A percentile compares a stretch with the other conserved stretches of the same genome.
These are phyloP conservation scores for Raphicerus campestris DNA, from an alignment of 2,113 vertebrate genomes.

Conservation along the genomic window DNA sequence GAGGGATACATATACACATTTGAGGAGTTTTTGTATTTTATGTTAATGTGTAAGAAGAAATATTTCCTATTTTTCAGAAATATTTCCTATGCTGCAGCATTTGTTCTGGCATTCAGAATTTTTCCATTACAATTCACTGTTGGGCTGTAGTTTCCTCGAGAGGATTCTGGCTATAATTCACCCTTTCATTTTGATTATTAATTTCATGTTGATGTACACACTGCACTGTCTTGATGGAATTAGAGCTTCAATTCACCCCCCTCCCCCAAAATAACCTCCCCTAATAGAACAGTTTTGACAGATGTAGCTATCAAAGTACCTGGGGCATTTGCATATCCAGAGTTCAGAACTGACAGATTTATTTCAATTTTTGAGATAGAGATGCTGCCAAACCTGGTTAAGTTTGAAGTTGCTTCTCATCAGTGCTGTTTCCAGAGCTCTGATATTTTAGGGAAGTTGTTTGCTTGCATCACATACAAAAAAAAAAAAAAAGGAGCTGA, in stretches of 20 bases:
- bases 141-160: neutral
- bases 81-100: rapidly evolving
- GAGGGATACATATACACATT: neutral
- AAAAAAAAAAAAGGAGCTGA: neutral
- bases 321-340: constrained; percentile 29
- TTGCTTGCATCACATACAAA: neutral
- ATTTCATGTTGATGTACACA: constrained; percentile 1
- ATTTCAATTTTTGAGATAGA: constrained; percentile 53
- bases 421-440: constrained; percentile 22
- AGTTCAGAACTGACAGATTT: constrained; percentile 48
- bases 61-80: neutral
- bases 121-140: neutral
- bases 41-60: neutral
- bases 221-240: neutral
- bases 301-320: constrained; percentile 57
- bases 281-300: constrained; percentile 56
- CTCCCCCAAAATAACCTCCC: neutral
- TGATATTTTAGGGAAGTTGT: neutral
- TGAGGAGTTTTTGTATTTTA: neutral
- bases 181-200: constrained; percentile 43
- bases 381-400: constrained; percentile 45
- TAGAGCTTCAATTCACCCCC: neutral
- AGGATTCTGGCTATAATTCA: constrained; percentile 36
- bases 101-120: neutral
- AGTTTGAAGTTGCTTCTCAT: constrained; percentile 39